These are phyloP conservation scores for Ennomos fuscantarius DNA, from an alignment of 2,888 invertebrate species.

Conservation along the genomic window DNA sequence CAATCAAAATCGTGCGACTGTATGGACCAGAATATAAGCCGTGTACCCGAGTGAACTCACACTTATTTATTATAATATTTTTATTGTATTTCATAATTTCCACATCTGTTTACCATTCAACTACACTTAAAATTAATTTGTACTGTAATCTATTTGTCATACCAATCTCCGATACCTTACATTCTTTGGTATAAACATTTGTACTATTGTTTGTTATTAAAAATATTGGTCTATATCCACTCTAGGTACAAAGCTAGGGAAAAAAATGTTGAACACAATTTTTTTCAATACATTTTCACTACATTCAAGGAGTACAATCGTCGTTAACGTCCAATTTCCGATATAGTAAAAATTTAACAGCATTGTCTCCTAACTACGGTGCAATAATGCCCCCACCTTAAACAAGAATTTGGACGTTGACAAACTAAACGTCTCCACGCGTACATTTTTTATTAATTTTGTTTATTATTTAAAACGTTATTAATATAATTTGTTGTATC, in stretches of 20 bases:
- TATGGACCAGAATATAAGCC: slow-evolving; percentile 62
- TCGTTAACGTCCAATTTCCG: slow-evolving; percentile 53
- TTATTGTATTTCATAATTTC: slow-evolving; percentile 52
- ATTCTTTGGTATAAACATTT: slow-evolving; percentile 67
- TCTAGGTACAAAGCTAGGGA: slow-evolving; percentile 73
- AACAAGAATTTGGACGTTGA: slow-evolving; percentile 54
- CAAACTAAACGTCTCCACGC: slow-evolving; percentile 64
- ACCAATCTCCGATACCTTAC: slow-evolving; percentile 72
- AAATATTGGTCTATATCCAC: slow-evolving; percentile 53
- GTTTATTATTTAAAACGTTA: slow-evolving; percentile 83
- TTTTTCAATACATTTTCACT: slow-evolving; percentile 72
- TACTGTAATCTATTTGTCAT: slow-evolving; percentile 72
- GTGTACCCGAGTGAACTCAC: slow-evolving; percentile 73
- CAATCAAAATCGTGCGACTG: slow-evolving; percentile 69
- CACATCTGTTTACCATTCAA: slow-evolving; percentile 58
- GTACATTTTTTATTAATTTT: slow-evolving; percentile 81
- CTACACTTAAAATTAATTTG: slow-evolving; percentile 81
- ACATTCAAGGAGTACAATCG: slow-evolving; percentile 67
- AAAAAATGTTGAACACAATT: slow-evolving; percentile 74
- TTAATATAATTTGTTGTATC: slow-evolving; percentile 84
- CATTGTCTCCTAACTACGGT: slow-evolving; percentile 63
- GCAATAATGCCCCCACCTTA: slow-evolving; percentile 63
- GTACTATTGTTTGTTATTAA: slow-evolving; percentile 62
- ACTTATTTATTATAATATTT: slow-evolving; percentile 45
- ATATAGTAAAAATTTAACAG: slow-evolving; percentile 64